Evolutionary conservation across 2,888 invertebrate genomes (phyloP).

Genomic region (Oxyteleia sp.): DNA sequence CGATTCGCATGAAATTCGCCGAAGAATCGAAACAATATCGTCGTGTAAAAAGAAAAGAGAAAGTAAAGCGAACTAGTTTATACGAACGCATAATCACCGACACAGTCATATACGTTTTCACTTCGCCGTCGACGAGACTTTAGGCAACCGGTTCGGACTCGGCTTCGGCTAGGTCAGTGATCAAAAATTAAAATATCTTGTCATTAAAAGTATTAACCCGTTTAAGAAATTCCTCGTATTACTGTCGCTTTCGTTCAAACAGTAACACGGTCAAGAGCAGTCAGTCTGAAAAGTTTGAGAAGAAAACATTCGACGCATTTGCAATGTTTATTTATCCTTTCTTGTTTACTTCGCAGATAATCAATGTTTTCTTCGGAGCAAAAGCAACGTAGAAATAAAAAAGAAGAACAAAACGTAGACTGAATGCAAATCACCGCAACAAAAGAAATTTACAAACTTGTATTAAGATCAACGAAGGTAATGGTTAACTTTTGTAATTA

Average conservation of each 20-base stretch:
- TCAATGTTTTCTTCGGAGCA: too few species aligned
- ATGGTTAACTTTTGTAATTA: too few species aligned
- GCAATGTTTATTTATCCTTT: too few species aligned
- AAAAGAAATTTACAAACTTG: too few species aligned
- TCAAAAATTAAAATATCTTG: constrained; percentile 82
- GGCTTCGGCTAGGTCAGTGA: constrained; percentile 83
- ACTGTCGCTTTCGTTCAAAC: constrained; percentile 41
- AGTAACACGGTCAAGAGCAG: constrained; percentile 32
- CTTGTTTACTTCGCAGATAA: too few species aligned
- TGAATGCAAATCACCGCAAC: too few species aligned
- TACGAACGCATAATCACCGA: constrained; percentile 41
- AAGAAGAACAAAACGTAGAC: too few species aligned
- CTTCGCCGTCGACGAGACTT: constrained; percentile 76
- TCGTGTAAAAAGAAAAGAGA: constrained; percentile 19
- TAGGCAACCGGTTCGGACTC: constrained; percentile 82
- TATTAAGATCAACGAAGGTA: too few species aligned
- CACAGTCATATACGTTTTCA: constrained; percentile 73
- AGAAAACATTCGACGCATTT: too few species aligned
- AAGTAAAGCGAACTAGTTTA: constrained; percentile 24
- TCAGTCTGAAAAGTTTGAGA: not conserved
- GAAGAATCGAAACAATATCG: constrained; percentile 2
- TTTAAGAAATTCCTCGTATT: constrained; percentile 40
- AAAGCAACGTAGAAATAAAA: too few species aligned
- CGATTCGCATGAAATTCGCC: too few species aligned
- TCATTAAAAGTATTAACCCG: constrained; percentile 75